phyloP scores from a whole-genome alignment of 30 jellyfish, hydroid and myxozoan species.

The Aurelia coerulea region DNA sequence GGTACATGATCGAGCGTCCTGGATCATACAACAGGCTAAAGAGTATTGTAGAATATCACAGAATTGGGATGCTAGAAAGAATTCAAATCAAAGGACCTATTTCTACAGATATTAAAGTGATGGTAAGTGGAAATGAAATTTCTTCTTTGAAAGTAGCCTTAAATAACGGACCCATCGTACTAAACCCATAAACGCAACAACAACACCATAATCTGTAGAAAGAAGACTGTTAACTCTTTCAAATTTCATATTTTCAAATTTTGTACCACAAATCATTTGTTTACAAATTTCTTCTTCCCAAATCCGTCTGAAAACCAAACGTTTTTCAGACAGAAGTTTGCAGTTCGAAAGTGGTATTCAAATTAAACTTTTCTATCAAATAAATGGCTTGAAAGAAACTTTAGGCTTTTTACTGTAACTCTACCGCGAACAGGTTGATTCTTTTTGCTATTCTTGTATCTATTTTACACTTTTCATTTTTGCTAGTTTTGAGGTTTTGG shows the following conservation, averaged over 20 bases:
- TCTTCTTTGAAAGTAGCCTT: not conserved
- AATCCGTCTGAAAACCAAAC: too few species aligned
- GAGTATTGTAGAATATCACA: conserved; percentile 44
- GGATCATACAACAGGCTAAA: conserved; percentile 50
- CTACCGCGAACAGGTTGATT: not conserved
- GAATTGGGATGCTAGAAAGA: conserved; percentile 39
- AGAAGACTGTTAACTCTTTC: too few species aligned
- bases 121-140: conserved; percentile 24
- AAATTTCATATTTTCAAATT: too few species aligned
- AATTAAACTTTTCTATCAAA: not conserved
- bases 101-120: conserved; percentile 56
- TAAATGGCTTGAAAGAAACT: not conserved
- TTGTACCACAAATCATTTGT: too few species aligned
- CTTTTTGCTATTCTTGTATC: too few species aligned
- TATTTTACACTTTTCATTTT: too few species aligned
- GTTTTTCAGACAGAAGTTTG: too few species aligned
- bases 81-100: conserved; percentile 53
- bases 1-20: conserved; percentile 46
- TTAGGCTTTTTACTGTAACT: not conserved
- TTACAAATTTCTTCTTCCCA: not conserved
- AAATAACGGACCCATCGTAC: too few species aligned
- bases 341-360: too few species aligned
- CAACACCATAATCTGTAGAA: too few species aligned
- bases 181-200: too few species aligned
- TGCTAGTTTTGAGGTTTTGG: too few species aligned